phyloP scores from a whole-genome alignment of 1,140 invertebrate species.

The Drosophila nikananu region DNA sequence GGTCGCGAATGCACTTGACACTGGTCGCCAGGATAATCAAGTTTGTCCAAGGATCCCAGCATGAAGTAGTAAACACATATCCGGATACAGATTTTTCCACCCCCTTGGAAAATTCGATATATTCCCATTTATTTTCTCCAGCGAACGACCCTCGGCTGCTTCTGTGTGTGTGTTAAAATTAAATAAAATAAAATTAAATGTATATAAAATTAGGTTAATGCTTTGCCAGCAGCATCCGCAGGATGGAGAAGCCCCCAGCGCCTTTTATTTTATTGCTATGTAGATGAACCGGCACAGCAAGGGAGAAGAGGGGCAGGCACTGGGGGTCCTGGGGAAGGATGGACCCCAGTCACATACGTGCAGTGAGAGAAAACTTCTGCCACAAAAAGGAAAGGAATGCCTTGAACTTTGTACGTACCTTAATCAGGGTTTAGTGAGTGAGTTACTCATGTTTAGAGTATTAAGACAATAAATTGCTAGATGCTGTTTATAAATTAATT shows the following conservation, averaged over 20 bases:
- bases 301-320: slow-evolving; percentile 11
- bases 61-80: slow-evolving; percentile 12
- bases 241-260: slow-evolving; percentile 25
- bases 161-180: slow-evolving; percentile 77
- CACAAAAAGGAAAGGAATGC: background rate
- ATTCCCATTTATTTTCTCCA: slow-evolving; percentile 12
- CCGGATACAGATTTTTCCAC: slow-evolving; percentile 6
- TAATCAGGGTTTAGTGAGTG: too few relatives aligned
- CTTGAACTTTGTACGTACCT: background rate
- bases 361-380: background rate
- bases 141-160: background rate
- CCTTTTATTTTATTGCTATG: slow-evolving; percentile 85
- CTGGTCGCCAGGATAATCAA: slow-evolving; percentile 38
- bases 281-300: slow-evolving; percentile 70
- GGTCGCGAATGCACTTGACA: slow-evolving; percentile 48
- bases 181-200: slow-evolving; percentile 83
- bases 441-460: too few relatives aligned
- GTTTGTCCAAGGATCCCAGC: slow-evolving; percentile 7
- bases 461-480: background rate
- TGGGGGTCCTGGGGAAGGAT: slow-evolving; percentile 43
- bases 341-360: slow-evolving; percentile 59
- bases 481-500: background rate
- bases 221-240: slow-evolving; percentile 30
- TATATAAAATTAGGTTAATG: slow-evolving; percentile 83
- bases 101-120: slow-evolving; percentile 5